A percentile compares a stretch with the other conserved stretches of the same genome.
phyloP scores from a whole-genome alignment of 2,113 vertebrate species.

The Hystrix cristata region DNA sequence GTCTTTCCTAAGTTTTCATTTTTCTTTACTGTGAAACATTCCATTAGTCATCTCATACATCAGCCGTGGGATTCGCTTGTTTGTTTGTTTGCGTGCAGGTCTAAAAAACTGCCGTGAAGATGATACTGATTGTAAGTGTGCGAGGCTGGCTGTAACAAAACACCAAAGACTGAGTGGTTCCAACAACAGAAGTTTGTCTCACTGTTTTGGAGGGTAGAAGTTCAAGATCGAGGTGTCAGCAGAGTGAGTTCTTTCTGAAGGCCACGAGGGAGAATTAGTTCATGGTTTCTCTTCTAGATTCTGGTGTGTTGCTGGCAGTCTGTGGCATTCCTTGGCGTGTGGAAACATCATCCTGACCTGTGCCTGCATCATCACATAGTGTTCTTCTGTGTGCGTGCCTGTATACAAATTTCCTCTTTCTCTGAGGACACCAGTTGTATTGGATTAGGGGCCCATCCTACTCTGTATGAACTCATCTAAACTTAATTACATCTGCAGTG shows the following conservation, averaged over 20 bases:
- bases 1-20: background rate
- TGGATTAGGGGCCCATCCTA: background rate
- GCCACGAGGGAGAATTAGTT: background rate
- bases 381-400: background rate
- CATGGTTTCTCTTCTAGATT: background rate
- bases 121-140: background rate
- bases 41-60: background rate
- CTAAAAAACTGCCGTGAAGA: background rate
- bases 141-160: background rate
- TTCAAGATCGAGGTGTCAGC: background rate
- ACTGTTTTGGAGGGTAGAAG: background rate
- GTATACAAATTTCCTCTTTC: background rate
- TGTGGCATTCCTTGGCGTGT: background rate
- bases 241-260: background rate
- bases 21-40: constrained; percentile 20
- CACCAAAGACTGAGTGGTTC: background rate
- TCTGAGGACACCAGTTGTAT: background rate
- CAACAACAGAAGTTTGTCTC: background rate
- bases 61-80: background rate
- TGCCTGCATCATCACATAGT: background rate
- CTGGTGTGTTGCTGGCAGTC: background rate
- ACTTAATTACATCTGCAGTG: background rate
- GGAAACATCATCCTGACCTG: background rate
- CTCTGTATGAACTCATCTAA: background rate
- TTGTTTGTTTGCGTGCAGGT: background rate